These are phyloP conservation scores for Tadarida brasiliensis DNA, from an alignment of 2,797 vertebrate genomes.

Conservation along the genomic window DNA sequence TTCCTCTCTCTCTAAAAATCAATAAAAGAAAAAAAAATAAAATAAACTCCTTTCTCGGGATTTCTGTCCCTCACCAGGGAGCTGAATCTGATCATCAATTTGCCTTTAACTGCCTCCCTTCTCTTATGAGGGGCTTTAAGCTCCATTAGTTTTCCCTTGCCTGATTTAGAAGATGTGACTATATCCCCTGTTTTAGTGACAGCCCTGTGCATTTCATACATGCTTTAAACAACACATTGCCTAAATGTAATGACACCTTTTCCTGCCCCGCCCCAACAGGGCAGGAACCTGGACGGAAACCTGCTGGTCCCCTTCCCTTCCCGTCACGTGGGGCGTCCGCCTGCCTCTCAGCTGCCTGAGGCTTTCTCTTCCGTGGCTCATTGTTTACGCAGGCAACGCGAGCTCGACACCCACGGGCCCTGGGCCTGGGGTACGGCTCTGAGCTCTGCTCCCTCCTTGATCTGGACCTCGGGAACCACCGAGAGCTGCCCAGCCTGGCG, in stretches of 20 bases:
- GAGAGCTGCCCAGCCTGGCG: background rate
- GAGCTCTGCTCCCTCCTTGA: background rate
- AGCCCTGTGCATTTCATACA: fast-evolving
- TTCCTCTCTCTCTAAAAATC: no score
- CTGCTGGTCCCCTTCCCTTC: no score
- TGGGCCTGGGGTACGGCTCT: background rate
- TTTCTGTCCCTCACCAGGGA: background rate
- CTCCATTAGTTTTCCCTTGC: background rate
- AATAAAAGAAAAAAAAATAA: no score
- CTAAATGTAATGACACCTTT: background rate
- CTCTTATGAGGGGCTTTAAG: no score
- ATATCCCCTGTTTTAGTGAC: background rate
- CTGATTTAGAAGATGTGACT: background rate
- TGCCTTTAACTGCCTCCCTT: no score
- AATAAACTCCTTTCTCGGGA: no score
- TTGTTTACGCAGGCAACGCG: background rate
- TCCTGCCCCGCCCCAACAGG: background rate
- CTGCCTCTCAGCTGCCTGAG: no score
- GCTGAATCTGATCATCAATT: background rate
- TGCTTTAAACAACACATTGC: background rate
- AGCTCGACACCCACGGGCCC: background rate
- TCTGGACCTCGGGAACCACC: background rate
- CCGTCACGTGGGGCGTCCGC: fast-evolving
- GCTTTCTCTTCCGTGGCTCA: background rate
- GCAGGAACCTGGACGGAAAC: fast-evolving